Base-by-base conservation (phyloP, 2,113 vertebrate genomes). In the Hippocampus abdominalis region DNA sequence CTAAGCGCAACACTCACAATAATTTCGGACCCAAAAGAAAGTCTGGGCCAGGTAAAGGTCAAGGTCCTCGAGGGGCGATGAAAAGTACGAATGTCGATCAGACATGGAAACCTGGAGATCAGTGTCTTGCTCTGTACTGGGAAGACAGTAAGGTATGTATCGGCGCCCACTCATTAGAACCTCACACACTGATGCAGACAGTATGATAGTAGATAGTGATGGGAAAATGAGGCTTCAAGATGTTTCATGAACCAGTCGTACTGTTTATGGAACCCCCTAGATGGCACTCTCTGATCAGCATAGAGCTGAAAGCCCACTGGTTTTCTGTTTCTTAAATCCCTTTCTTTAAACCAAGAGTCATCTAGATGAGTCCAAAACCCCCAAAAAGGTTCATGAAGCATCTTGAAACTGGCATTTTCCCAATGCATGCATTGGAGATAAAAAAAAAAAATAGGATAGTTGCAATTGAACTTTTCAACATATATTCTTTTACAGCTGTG, bases 41-140 rank as follows among this genome's bases (percentile, higher is more conserved):
- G 84, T 90, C 93, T 39, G 95, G 96, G 40, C 95, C 94, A 68
- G 83, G 80, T 69, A 84, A 70, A 78, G 83, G 85, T 66, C 83
- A 78, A 71, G 66, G 93, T 61, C 93, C 93, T 67, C 93, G 93
- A 87, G 90, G 93, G 69, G n/a, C 93, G 69, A 95, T 96, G 72
- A 91, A 87, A 46, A 84, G 89, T 20, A 69, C 93, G 77, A 6
- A 66, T 15, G 32, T 59, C 25, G 88, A 90, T 32, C 72, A 66
- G 3, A 59, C 66, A 27, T 99, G 95, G 97, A 98, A 94, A 90
- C 93, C 95, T 25, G 96, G 96, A 70, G 96, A 98, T 89, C 94
- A 95, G 84, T 98, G 97, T 84, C 92, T 98, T 87, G 97, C 96
- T 69, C 93, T 98, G 78, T 99, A 98, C 85, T 98, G 97, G 97